Percentiles rank a stretch among this genome's conserved stretches.
These are phyloP conservation scores for Hirudinaria manillensis DNA, from an alignment of 2,888 invertebrate genomes.

Conservation along the genomic window DNA sequence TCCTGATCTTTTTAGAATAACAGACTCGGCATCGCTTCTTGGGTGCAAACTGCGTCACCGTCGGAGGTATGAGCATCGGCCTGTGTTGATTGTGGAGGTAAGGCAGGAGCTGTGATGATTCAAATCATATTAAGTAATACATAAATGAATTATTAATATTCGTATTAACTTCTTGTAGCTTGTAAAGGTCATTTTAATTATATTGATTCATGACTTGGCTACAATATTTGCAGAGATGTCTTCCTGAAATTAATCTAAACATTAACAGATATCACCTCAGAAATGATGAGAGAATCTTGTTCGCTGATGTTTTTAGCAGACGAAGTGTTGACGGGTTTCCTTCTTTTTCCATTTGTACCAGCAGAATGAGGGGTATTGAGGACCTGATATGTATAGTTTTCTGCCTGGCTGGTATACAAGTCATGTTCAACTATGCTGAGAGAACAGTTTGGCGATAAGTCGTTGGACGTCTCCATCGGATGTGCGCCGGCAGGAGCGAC, in stretches of 20 bases:
- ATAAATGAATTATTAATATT: neutral
- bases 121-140: neutral
- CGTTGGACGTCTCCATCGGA: neutral
- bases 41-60: constrained; percentile 31
- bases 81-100: constrained; percentile 27
- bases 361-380: neutral
- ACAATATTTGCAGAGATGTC: neutral
- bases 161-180: neutral
- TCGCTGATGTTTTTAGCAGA: constrained; percentile 1
- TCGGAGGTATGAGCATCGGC: constrained; percentile 32
- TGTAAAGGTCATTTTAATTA: neutral
- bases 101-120: constrained; percentile 23
- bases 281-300: constrained; percentile 14
- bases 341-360: neutral
- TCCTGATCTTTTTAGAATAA: constrained; percentile 28
- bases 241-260: neutral
- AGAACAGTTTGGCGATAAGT: constrained; percentile 2
- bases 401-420: neutral
- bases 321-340: neutral
- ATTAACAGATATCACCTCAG: constrained; percentile 2
- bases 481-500: neutral
- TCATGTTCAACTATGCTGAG: neutral
- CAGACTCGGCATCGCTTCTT: constrained; percentile 31
- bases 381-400: constrained; percentile 11
- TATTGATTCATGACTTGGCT: neutral